These are phyloP conservation scores for Pilophorus perplexus DNA, from an alignment of 2,888 invertebrate species.

Conservation along the genomic window DNA sequence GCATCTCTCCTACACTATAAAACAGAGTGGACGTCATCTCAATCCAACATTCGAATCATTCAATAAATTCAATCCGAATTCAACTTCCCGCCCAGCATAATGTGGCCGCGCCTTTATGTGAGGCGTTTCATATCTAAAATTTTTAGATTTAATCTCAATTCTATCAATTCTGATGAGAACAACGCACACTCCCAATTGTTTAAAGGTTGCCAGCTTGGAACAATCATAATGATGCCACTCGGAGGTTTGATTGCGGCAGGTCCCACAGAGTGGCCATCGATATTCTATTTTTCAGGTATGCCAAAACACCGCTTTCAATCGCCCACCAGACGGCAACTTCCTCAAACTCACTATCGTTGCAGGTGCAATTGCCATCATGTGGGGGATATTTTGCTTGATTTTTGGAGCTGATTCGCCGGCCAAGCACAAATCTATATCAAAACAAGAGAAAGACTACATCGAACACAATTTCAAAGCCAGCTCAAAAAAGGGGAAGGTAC, in stretches of 20 bases:
- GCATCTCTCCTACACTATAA: no score
- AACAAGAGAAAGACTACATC: slow-evolving; percentile 65
- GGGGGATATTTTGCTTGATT: slow-evolving; percentile 61
- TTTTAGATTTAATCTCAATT: no score
- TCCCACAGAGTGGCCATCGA: slow-evolving; percentile 30
- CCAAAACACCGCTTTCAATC: not conserved
- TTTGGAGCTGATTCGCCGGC: slow-evolving; percentile 66
- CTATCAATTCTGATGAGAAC: no score
- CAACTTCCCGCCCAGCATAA: no score
- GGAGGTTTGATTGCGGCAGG: slow-evolving; percentile 23
- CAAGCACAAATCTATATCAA: slow-evolving; percentile 59
- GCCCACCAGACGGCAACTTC: no score
- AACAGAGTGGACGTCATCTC: no score
- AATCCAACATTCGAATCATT: no score
- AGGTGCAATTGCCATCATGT: slow-evolving; percentile 68
- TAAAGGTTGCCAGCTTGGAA: slow-evolving; percentile 33
- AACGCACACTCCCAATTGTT: no score
- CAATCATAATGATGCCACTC: slow-evolving; percentile 21
- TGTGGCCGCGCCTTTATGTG: no score
- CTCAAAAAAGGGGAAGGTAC: slow-evolving; percentile 44
- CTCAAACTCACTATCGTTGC: no score
- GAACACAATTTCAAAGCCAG: slow-evolving; percentile 51
- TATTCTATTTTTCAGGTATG: slow-evolving; percentile 35
- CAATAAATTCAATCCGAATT: no score
- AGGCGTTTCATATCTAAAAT: no score